Evolutionary conservation across 2,797 vertebrate genomes (phyloP).

Genomic region (Microctenopoma steveboyesi): DNA sequence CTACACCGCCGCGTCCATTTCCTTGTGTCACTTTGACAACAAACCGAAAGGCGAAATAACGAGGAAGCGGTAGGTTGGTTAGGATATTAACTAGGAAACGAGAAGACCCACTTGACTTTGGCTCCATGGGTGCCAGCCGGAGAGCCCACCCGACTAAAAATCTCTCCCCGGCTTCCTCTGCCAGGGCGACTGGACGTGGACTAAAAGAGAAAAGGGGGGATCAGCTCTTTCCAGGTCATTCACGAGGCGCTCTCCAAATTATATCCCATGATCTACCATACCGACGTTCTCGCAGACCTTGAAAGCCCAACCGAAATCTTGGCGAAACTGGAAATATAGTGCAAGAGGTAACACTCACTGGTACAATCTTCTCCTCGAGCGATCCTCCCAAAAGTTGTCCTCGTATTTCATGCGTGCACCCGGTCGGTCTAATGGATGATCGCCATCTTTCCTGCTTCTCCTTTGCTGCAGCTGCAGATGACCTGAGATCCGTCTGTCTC

Average conservation of each 20-base stretch:
- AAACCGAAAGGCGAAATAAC: conserved; percentile 74
- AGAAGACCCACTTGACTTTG: conserved; percentile 82
- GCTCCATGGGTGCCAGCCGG: conserved; percentile 66
- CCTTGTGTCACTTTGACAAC: conserved; percentile 81
- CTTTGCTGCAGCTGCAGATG: conserved; percentile 96
- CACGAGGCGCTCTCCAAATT: conserved; percentile 82
- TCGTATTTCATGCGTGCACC: conserved; percentile 95
- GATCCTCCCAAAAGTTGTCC: conserved; percentile 91
- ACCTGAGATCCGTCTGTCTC: conserved; percentile 99
- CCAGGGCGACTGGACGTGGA: conserved; percentile 79
- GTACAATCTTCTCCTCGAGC: conserved; percentile 83
- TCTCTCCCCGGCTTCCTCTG: conserved; percentile 81
- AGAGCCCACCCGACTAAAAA: conserved; percentile 79
- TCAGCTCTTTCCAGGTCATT: conserved; percentile 84
- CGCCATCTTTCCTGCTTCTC: conserved; percentile 99
- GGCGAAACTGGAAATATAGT: conserved; percentile 72
- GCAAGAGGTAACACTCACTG: conserved; percentile 72
- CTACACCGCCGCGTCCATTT: conserved; percentile 74
- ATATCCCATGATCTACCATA: conserved; percentile 81
- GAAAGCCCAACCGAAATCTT: conserved; percentile 75
- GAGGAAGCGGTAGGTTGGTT: conserved; percentile 62
- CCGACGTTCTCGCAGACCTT: conserved; percentile 81
- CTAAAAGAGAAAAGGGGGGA: conserved; percentile 62
- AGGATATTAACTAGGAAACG: conserved; percentile 68
- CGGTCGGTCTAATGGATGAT: conserved; percentile 98